Evolutionary conservation across 2,888 invertebrate species (phyloP).

Genomic region (Clivina fossor): DNA sequence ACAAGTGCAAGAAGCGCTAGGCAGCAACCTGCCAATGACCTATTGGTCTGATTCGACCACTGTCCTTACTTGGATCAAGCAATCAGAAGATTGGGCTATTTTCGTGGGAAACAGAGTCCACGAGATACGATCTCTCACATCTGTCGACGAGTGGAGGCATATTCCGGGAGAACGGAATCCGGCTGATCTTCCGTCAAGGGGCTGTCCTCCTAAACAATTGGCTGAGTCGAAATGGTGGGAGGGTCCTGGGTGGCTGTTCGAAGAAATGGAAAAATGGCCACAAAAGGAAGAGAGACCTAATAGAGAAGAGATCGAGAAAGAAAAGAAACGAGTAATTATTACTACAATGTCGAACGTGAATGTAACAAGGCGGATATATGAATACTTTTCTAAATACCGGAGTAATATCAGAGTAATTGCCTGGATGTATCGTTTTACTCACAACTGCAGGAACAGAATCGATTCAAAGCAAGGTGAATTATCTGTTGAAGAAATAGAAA

Average conservation of each 20-base stretch:
- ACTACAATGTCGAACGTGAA: constrained; percentile 15
- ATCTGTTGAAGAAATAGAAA: not conserved
- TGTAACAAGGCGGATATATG: constrained; percentile 5
- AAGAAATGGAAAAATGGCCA: constrained; percentile 40
- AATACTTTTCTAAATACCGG: constrained; percentile 37
- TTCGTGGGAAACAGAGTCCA: constrained; percentile 43
- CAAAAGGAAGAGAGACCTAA: not conserved
- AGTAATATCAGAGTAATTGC: constrained; percentile 39
- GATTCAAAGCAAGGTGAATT: constrained; percentile 24
- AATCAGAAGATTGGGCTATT: constrained; percentile 37
- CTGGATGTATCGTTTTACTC: constrained; percentile 33
- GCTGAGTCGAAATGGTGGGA: constrained; percentile 44
- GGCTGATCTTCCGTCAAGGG: constrained; percentile 45
- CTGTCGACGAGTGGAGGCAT: constrained; percentile 39
- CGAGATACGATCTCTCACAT: constrained; percentile 41
- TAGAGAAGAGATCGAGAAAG: constrained; percentile 26
- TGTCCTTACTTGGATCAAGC: constrained; percentile 41
- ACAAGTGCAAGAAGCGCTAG: constrained; percentile 22
- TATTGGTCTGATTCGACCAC: constrained; percentile 43
- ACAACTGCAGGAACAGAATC: constrained; percentile 5
- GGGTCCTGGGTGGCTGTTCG: constrained; percentile 44
- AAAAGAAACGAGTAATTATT: constrained; percentile 15
- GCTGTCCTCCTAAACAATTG: constrained; percentile 40
- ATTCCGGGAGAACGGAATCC: constrained; percentile 44
- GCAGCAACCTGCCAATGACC: constrained; percentile 20